Base-by-base conservation (phyloP, 2,797 vertebrate species). In the Halcyon chelicuti region DNA sequence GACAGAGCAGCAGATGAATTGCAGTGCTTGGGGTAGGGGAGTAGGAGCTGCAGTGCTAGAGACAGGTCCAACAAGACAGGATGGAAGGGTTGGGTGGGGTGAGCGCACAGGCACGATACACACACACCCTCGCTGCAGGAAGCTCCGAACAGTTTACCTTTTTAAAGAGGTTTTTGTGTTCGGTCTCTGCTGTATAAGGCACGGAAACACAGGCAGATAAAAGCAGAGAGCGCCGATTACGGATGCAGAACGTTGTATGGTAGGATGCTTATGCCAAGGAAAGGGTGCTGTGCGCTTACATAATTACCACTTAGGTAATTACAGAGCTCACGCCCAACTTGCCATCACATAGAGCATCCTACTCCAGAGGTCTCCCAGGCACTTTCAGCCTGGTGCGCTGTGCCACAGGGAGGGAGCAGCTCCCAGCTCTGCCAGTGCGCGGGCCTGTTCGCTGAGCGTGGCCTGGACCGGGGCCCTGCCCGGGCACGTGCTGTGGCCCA, bases 1-100 rank as follows among this genome's bases (percentile, higher is more conserved):
- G 92, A 84, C 29, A 37, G 74, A 76, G 37, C 23, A 80, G 85
- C 83, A 93, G 91, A 95, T 94, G 94, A 96, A 94, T 37, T 84
- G 79, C 76, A 92, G 95, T 65, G 6, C 94, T 87, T 71, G 70
- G 90, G 85, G 40, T 57, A 78, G 70, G 61, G 55, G 42, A 65
- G 87, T 66, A 17, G 8, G 77, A 80, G 63, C 65, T 87, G 85
- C 73, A 35, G 66, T 10, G n/a, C 63, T 7, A 79, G 57, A 80
- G 73, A 71, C n/a, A 2, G 26, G 66, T 94, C 84, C 61, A 37
- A 3, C 2, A 15, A 89, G 76, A 73, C 77, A 62, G 66, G 35
- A 51, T 46, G 71, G 91, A 68, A 63, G 57, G 12, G 40, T 78
- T 86, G 7, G 4, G 25, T 49, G 66, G 79, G 78, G 65, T 77